Evolutionary conservation across 2,888 invertebrate species (phyloP).

Genomic region (Spodoptera exigua): DNA sequence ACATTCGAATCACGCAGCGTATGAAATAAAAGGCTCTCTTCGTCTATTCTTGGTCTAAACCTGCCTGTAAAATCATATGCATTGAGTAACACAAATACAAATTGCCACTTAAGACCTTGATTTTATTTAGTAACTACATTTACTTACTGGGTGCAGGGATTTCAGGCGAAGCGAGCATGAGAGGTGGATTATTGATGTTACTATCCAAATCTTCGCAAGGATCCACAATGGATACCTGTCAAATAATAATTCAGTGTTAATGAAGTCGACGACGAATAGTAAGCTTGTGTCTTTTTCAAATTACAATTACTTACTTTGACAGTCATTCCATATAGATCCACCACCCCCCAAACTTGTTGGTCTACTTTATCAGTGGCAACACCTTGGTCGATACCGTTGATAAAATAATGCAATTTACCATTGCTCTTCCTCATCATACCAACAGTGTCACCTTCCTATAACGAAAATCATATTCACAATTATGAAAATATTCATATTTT

Average conservation of each 20-base stretch:
- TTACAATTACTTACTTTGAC: slow-evolving; percentile 90
- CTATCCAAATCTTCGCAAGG: slow-evolving; percentile 94
- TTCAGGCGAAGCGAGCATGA: slow-evolving; percentile 64
- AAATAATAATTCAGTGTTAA: slow-evolving; percentile 3
- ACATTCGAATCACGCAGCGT: slow-evolving; percentile 97
- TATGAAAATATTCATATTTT: too few species aligned
- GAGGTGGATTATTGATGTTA: slow-evolving; percentile 75
- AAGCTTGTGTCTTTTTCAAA: too few species aligned
- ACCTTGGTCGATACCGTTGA: slow-evolving; percentile 97
- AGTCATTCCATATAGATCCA: slow-evolving; percentile 98
- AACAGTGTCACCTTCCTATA: slow-evolving; percentile 96
- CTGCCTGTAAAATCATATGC: slow-evolving; percentile 75
- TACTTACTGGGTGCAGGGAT: slow-evolving; percentile 78
- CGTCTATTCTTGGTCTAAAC: slow-evolving; percentile 77
- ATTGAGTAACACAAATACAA: slow-evolving; percentile 36
- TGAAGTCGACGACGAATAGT: neutral
- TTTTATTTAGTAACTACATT: too few species aligned
- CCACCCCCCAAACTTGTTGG: slow-evolving; percentile 96
- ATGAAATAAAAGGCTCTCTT: slow-evolving; percentile 96
- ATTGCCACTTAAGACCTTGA: too few species aligned
- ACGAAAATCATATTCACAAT: slow-evolving; percentile 18
- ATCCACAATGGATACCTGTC: slow-evolving; percentile 94
- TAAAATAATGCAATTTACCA: slow-evolving; percentile 97
- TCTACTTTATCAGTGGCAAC: slow-evolving; percentile 95
- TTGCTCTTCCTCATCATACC: slow-evolving; percentile 96